Evolutionary conservation across 2,888 invertebrate species (phyloP), one percentile per base, ranked within the genome.

Genomic region (Meteorus colon): DNA sequence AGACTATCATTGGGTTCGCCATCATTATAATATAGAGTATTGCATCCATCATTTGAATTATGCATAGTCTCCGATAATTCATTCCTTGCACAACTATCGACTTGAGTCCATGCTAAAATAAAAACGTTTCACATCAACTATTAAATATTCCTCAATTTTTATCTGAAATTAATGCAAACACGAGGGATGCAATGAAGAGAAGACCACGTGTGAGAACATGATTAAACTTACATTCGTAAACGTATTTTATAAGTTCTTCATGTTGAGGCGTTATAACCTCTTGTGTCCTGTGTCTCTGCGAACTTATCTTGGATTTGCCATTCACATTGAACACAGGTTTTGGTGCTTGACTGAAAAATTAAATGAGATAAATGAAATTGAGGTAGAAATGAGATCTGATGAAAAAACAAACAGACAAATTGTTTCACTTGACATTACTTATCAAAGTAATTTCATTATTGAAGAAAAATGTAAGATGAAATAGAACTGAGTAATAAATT

Each of bases 241-340:
- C 94, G 90, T 93, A 97, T 91, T 94, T 94, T 86, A 96, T 95
- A 82, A 96, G 94, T 91, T 96, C 96, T 87, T 96, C 96, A 87
- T 97, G 96, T 85, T 96, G 95, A 74, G 96, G 96, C 77, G 93
- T 92, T 80, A 94, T 92, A 69, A 90, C 90, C 87, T 93, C 93
- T 81, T 93, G 89, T 89, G 92, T 90, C 90, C 92, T 87, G 84
- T 91, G 92, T 90, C 89, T 92, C 90, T 88, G 92, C 86, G 92
- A 92, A 91, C 90, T 91, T 91, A 89, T 91, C 90, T 92, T 93
- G 86, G 92, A 92, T 89, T 92, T 93, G 79, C 92, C 92, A 89
- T 92, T 92, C 89, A 92, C 93, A 90, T 96, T 94, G 90, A 96
- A 96, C 83, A 95, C 94, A 83, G 96, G 96, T 88, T 95, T 95